These are phyloP conservation scores for Drosophila falleni DNA, from an alignment of 2,888 invertebrate genomes.

Conservation along the genomic window DNA sequence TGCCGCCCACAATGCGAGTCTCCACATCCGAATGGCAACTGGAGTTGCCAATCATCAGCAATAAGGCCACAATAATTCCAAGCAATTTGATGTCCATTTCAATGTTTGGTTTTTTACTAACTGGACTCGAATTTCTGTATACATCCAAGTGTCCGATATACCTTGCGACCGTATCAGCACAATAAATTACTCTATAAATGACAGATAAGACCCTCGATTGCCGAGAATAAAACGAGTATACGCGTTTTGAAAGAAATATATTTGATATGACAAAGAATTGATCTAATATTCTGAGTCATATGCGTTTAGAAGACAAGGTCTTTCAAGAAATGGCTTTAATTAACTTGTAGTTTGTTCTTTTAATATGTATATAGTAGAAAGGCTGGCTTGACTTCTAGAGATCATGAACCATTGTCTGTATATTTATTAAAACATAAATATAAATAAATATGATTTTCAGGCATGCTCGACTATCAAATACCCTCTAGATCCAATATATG, in stretches of 20 bases:
- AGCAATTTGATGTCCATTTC: conserved; percentile 47
- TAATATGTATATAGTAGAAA: too few relatives aligned
- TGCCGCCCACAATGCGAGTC: conserved; percentile 77
- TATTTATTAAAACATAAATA: too few relatives aligned
- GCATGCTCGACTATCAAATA: not conserved
- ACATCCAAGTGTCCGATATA: not conserved
- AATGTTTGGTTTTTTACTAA: conserved; percentile 38
- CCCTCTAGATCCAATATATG: too few relatives aligned
- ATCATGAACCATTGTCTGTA: too few relatives aligned
- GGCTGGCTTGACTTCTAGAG: too few relatives aligned
- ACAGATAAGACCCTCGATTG: conserved; percentile 44
- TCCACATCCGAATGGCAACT: conserved; percentile 5
- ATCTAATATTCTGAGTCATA: conserved; percentile 11
- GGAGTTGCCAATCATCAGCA: conserved; percentile 26
- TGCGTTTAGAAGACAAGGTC: not conserved
- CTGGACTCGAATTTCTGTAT: conserved; percentile 16
- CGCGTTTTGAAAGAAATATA: conserved; percentile 7
- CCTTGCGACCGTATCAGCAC: conserved; percentile 4
- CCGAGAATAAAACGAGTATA: not conserved
- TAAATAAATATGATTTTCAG: too few relatives aligned
- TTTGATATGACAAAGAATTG: conserved; percentile 4
- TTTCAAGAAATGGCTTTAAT: not conserved
- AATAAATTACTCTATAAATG: conserved; percentile 26
- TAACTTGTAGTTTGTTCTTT: not conserved
- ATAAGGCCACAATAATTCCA: conserved; percentile 11